Base-by-base conservation (phyloP, 1,140 invertebrate genomes). In the Calephelis nemesis region DNA sequence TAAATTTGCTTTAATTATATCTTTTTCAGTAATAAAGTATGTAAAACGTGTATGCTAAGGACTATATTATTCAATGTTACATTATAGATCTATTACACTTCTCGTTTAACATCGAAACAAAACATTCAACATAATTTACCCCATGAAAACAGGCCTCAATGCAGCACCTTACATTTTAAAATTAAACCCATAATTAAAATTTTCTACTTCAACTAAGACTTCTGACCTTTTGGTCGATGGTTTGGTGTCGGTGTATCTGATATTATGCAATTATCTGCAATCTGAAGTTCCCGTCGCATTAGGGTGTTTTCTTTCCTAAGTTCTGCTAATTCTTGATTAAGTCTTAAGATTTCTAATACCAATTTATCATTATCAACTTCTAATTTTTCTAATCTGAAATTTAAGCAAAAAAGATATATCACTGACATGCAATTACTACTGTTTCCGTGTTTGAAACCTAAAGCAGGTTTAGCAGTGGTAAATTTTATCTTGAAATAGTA, bases 291-390 rank as follows among this genome's bases (percentile, higher is more conserved):
- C 30, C 52, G 75, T 47, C 83, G 72, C 79, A 92, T 87, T 12
- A 82, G 73, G 1, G 79, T 65, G 67, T 92, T 92, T 40, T 91
- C 89, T 71, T 88, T 90, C 39, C 90, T 77, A 49, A 92, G 66
- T 58, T 87, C 83, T 0, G 87, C 50, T 65, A 92, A 60, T 70
- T 92, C 86, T 69, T 88, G 83, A 68, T 88, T 91, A 1, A 92
- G 80, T 74, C 87, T 90, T 65, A 91, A 75, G 63, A 92, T 80
- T 82, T 92, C 91, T 74, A 85, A 48, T 4, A 90, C 81, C 10
- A 92, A 75, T 71, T 90, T 89, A 48, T 92, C 88, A 60, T 92
- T 92, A n/a, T 92, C 90, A 52, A 84, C 80, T 70, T 90, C 83
- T 60, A 88, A 67, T 78, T 90, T 89, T 70, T 87, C 84, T 74